These are phyloP conservation scores for Diadema setosum DNA, from an alignment of 35 echinoderm and acorn worm species.

Conservation along the genomic window DNA sequence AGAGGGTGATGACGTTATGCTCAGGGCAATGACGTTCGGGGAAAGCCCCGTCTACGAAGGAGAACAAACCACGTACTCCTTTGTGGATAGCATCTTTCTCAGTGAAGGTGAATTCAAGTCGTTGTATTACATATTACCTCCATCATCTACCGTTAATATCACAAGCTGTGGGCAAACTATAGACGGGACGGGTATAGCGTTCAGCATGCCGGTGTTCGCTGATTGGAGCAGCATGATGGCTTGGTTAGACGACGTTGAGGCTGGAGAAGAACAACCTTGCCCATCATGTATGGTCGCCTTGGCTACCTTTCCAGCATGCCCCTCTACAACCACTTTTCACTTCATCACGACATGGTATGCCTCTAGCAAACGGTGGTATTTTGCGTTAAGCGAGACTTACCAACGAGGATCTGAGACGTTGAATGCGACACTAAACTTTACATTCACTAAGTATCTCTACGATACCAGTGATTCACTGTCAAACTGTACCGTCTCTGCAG, in stretches of 20 bases:
- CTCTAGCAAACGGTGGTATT: neutral
- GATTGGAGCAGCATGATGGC: neutral
- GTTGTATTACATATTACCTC: neutral
- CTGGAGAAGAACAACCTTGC: neutral
- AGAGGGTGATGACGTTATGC: neutral
- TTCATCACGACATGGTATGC: neutral
- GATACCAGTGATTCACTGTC: neutral
- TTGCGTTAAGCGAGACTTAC: neutral
- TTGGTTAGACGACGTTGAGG: neutral
- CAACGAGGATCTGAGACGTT: neutral
- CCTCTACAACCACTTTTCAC: neutral
- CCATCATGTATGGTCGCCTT: neutral
- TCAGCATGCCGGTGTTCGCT: neutral
- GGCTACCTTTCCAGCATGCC: neutral
- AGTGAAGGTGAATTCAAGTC: neutral
- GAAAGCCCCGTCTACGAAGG: neutral
- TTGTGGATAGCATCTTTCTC: neutral
- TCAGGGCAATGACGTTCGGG: neutral
- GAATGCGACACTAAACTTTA: neutral
- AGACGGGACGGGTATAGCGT: neutral
- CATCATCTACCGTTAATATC: neutral
- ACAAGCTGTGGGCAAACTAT: neutral
- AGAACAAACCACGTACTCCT: neutral
- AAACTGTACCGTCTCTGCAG: neutral
- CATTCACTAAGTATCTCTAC: neutral